Base-by-base conservation (phyloP, 2,797 vertebrate species). In the Centroberyx gerrardi region DNA sequence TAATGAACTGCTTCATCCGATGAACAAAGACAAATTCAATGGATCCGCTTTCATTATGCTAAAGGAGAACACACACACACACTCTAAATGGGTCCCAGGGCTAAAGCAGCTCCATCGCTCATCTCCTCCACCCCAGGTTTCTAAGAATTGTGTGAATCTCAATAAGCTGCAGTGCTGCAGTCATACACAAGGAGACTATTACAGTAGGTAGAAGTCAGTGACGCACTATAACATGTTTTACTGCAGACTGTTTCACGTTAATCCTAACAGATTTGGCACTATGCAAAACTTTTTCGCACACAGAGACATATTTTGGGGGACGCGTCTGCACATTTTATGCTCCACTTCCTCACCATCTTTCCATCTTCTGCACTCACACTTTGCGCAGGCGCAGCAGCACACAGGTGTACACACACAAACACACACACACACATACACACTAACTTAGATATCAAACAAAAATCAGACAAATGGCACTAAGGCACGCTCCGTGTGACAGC, bases 391-490 rank as follows among this genome's bases (percentile, higher is more conserved):
- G 55, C 46, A 61, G 17, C 33, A 8, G 36, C 36, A 70, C 49
- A 48, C 17, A 8, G 38, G 52, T 62, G 27, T 14, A 8, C 27
- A 27, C 38, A 62, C 27, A 54, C 28, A 46, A n/a, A 18, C 27
- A 42, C 22, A 49, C 40, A 38, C 15, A 38, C 13, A 51, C 46
- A 4, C 5, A 62, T 44, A 53, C 40, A 65, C 44, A 49, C 62
- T 8, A 40, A 60, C 72, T 14, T 22, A 0, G 4, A 64, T 29
- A 22, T 56, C 15, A 62, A 75, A 68, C 33, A 76, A 73, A 84
- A 83, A 66, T 74, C 61, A 49, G 56, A 81, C 66, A 80, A 85
- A 87, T 68, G 62, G 74, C 74, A 83, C 78, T 2, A 52, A 76
- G 72, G 66, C 82, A 72, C 76, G 71, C 60, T 14, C 75, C 46